Evolutionary conservation across 2,797 vertebrate genomes (phyloP), one percentile per base, ranked within the genome.

Genomic region (Kryptopterus vitreolus): DNA sequence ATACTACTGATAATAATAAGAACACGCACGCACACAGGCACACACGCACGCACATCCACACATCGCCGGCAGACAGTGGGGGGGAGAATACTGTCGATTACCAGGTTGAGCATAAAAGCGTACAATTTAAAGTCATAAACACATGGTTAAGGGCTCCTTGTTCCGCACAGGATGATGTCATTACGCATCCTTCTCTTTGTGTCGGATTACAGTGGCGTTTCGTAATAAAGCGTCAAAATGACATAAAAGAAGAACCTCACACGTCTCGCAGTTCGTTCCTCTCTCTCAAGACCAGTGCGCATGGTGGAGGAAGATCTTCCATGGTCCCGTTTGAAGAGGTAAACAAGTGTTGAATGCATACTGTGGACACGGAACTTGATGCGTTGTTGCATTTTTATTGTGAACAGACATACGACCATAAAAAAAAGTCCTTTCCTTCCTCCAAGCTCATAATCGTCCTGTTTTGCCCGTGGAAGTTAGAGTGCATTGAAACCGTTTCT

Each of bases 1-100:
- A 87, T 91, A 87, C 85, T 91, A 92, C 90, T 85, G 85, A 88
- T 78, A 84, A 79, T 63, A 82, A 82, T 85, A 85, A 81, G 83
- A 79, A 90, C 81, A 87, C 76, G 70, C 62, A 71, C 84, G 87
- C 83, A 87, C 86, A 83, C 87, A 71, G 87, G 86, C 82, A 82
- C 80, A 35, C 90, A 77, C 82, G 83, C 79, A 87, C 89, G 89
- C 79, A 52, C 81, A 65, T 83, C 81, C 85, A 87, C 88, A 88
- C 78, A 82, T 73, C 63, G 73, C 61, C 75, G 50, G 79, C 53
- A 63, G 81, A 84, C 86, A 87, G 86, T 84, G 29, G 26, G 76
- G 29, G 26, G 76, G 81, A 82, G 85, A 86, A 87, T 84, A 87
- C 85, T 86, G 81, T 78, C 85, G 62, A 74, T 65, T 57, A 81